phyloP scores from a whole-genome alignment of 2,888 invertebrate species.

The Leptinotarsa juncta region DNA sequence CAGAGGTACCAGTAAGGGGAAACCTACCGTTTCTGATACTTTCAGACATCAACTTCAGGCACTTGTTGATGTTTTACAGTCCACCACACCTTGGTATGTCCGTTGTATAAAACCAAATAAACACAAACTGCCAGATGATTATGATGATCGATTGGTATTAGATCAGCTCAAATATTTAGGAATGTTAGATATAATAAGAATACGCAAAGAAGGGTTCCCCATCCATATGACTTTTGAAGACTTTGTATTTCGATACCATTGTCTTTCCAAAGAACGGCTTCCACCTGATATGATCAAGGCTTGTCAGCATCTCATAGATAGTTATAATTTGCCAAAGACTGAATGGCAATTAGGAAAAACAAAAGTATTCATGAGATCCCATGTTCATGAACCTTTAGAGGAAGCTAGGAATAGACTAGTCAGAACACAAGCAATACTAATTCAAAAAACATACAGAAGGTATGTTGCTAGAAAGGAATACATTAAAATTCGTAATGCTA shows the following conservation, averaged over 20 bases:
- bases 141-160: conserved; percentile 82
- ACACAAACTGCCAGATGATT: conserved; percentile 83
- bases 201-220: conserved; percentile 90
- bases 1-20: conserved; percentile 88
- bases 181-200: conserved; percentile 93
- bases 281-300: conserved; percentile 66
- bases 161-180: conserved; percentile 92
- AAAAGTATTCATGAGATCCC: conserved; percentile 85
- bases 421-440: conserved; percentile 75
- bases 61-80: conserved; percentile 88
- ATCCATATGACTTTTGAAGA: conserved; percentile 83
- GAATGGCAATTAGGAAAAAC: conserved; percentile 92
- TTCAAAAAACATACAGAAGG: conserved; percentile 82
- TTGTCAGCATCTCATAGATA: conserved; percentile 69
- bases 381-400: conserved; percentile 87
- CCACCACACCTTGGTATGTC: conserved; percentile 92
- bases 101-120: conserved; percentile 93
- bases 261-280: conserved; percentile 70
- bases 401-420: conserved; percentile 79
- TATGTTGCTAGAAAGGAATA: conserved; percentile 76
- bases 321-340: conserved; percentile 75
- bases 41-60: conserved; percentile 90
- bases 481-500: conserved; percentile 74
- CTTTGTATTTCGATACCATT: conserved; percentile 82
- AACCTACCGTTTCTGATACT: conserved; percentile 90